Evolutionary conservation across 2,113 vertebrate genomes (phyloP).

Genomic region (Pongo abelii): DNA sequence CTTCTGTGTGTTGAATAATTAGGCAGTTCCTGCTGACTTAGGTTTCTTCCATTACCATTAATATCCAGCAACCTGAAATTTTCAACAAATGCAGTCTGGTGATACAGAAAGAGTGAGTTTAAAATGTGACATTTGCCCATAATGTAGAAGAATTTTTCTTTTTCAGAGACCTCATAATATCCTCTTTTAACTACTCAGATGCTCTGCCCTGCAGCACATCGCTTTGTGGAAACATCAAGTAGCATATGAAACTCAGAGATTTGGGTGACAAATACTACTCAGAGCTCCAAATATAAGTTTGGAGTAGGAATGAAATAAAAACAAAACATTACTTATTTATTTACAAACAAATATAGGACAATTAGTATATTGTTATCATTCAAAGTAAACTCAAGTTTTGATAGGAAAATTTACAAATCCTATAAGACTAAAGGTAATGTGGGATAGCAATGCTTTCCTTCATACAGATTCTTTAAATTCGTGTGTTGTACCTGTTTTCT

Average conservation of each 20-base stretch:
- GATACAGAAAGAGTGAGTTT: not conserved
- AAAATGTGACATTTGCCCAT: not conserved
- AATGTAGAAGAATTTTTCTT: not conserved
- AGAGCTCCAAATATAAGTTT: not conserved
- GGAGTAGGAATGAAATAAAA: not conserved
- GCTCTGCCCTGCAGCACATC: not conserved
- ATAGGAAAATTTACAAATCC: not conserved
- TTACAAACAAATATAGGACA: not conserved
- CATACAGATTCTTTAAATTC: not conserved
- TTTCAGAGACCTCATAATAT: not conserved
- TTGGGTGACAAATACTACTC: not conserved
- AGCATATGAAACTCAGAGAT: not conserved
- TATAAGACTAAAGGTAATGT: not conserved
- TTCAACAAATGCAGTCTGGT: not conserved
- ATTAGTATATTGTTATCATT: not conserved
- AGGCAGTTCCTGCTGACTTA: not conserved
- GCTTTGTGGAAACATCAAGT: not conserved
- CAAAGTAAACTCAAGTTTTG: not conserved
- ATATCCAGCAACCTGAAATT: not conserved
- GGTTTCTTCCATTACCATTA: not conserved
- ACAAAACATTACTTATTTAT: not conserved
- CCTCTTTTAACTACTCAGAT: not conserved
- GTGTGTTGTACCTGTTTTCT: not conserved
- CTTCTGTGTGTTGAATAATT: not conserved
- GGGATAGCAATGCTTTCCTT: not conserved